phyloP scores from a whole-genome alignment of 1,140 invertebrate genomes.

The Halesus radiatus region DNA sequence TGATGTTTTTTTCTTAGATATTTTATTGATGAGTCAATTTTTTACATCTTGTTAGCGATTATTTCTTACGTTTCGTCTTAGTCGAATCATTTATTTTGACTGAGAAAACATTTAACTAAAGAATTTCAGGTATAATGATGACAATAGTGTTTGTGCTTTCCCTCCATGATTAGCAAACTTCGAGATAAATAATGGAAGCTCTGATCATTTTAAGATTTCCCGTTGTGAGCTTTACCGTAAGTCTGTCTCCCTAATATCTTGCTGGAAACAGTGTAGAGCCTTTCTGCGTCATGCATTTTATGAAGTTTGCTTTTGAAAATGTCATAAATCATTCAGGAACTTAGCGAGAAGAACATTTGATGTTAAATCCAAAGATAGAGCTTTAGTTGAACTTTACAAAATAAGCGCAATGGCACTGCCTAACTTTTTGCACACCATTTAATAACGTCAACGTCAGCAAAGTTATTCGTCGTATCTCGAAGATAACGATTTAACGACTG shows the following conservation, averaged over 20 bases:
- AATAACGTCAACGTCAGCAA: conserved; percentile 5
- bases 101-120: no score
- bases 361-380: conserved; percentile 1
- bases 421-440: conserved; percentile 9
- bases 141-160: no score
- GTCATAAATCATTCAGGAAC: conserved; percentile 54
- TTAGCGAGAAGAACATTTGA: background rate
- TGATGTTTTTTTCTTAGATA: no score
- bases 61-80: no score
- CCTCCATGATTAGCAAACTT: background rate
- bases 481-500: no score
- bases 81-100: no score
- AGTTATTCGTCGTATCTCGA: no score
- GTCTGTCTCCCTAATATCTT: no score
- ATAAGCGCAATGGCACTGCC: background rate
- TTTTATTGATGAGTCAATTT: no score
- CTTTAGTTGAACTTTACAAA: background rate
- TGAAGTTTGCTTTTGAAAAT: conserved; percentile 45
- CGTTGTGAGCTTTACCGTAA: no score
- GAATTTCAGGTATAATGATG: no score
- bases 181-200: background rate
- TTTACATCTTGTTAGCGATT: no score
- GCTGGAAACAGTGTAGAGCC: background rate
- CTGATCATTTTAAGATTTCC: background rate
- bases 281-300: conserved; percentile 49